Percentiles rank a stretch among this genome's conserved stretches.
Conservation (phyloP, 2,113 vertebrate species). For the Rynchops niger region DNA sequence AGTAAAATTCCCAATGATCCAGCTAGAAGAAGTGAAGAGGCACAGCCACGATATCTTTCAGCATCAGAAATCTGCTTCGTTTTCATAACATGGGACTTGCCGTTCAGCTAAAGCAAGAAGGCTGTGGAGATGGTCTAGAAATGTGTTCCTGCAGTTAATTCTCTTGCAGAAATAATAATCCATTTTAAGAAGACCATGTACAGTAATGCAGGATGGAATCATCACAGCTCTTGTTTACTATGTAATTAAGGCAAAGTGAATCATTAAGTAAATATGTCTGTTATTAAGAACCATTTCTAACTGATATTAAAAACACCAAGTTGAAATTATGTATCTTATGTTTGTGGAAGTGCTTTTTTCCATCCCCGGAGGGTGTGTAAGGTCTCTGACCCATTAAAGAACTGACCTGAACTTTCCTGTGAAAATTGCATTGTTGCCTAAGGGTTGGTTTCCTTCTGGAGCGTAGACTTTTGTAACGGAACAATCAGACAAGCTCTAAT, state of each 20-base stretch:
- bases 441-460: neutral
- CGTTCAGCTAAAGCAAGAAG: neutral
- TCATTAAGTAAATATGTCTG: neutral
- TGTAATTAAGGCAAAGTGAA: slow-evolving; percentile 2
- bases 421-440: neutral
- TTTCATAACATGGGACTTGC: slow-evolving; percentile 1
- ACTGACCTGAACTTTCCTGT: neutral
- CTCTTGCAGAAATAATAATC: neutral
- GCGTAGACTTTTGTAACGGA: neutral
- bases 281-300: neutral
- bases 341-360: neutral
- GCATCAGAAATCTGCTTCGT: slow-evolving; percentile 62
- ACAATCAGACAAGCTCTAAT: neutral
- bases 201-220: neutral
- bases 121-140: neutral
- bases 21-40: slow-evolving; percentile 65
- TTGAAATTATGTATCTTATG: neutral
- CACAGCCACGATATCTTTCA: neutral
- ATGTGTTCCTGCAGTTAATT: neutral
- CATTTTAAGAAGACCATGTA: neutral
- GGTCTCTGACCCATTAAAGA: neutral
- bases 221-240: neutral
- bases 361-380: neutral
- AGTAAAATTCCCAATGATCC: slow-evolving; percentile 84
- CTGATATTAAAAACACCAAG: neutral